Evolutionary conservation across 2,888 invertebrate genomes (phyloP), one percentile per base, ranked within the genome.

Genomic region (Pyrocoelia pectoralis): DNA sequence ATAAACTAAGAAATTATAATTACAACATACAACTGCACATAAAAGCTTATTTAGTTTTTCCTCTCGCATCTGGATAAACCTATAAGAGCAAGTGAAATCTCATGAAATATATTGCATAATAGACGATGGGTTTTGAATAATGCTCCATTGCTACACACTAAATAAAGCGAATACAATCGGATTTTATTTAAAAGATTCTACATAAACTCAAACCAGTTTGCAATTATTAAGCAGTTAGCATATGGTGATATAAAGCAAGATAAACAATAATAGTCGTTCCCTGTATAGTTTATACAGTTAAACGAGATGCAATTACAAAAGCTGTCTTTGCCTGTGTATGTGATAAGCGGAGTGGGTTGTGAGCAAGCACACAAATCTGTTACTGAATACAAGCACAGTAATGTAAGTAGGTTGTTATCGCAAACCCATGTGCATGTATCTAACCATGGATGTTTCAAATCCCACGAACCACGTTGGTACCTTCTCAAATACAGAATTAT

Each of bases 241-340:
- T 72, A 72, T 74, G 73, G 71, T 71, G 74, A 75, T 75, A 71
- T 72, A 72, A 73, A 68, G 68, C 55, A 65, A 73, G 74, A 75
- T 75, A 75, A 73, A 73, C 70, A 74, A 74, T 73, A 73, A 73
- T 70, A 72, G 72, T 72, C 68, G 74, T 72, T 74, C 70, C 69
- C 73, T 69, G 71, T 71, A 74, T 71, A 71, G 70, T 72, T 72
- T 71, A 69, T 72, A 74, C 73, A 73, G 74, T 75, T 74, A 74
- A 74, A 74, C 74, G 71, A 74, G 74, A 72, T 68, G 72, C 73
- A 72, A 72, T 74, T 74, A 74, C 72, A 73, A 72, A 73, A 73
- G 72, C 68, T 72, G 73, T 72, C 74, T 69, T 70, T 70, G 66
- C 70, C 24, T 66, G 61, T 64, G 68, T 68, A 68, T 73, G 73